Percentiles rank a stretch among this genome's conserved stretches.
phyloP scores from a whole-genome alignment of 2,888 invertebrate genomes.

The Limnephilus lunatus region DNA sequence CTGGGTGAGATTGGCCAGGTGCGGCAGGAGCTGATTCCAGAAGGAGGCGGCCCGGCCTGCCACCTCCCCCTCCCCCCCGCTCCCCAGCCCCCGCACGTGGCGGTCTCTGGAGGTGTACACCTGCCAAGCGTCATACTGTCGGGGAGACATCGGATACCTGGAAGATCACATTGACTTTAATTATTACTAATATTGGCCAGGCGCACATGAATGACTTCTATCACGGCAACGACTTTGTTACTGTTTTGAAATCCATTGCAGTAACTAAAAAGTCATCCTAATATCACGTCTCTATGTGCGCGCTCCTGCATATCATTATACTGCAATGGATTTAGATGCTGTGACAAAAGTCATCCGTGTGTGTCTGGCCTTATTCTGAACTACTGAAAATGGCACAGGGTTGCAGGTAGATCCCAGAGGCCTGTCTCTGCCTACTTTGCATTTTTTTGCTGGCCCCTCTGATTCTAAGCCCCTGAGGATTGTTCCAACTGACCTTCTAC shows the following conservation, averaged over 20 bases:
- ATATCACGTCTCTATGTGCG: too few species aligned
- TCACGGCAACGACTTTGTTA: too few species aligned
- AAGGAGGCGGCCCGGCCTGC: slow-evolving; percentile 68
- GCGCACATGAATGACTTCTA: too few species aligned
- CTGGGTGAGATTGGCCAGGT: slow-evolving; percentile 68
- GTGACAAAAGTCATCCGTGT: too few species aligned
- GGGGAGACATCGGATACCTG: slow-evolving; percentile 79
- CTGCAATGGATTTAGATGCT: too few species aligned
- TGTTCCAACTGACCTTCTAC: too few species aligned
- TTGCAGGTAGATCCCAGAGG: neutral
- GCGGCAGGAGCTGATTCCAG: slow-evolving; percentile 73
- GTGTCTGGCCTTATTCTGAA: neutral
- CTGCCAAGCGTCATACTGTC: slow-evolving; percentile 78
- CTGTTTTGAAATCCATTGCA: too few species aligned
- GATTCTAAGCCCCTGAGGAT: neutral
- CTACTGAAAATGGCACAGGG: neutral
- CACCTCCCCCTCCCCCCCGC: slow-evolving; percentile 54
- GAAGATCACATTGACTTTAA: slow-evolving; percentile 58
- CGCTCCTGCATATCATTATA: too few species aligned
- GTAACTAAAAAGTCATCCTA: too few species aligned
- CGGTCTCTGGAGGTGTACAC: slow-evolving; percentile 77
- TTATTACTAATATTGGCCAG: neutral
- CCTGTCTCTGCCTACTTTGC: neutral
- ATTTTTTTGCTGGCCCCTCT: neutral
- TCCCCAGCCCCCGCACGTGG: slow-evolving; percentile 74